A percentile compares a stretch with the other conserved stretches of the same genome.
Evolutionary conservation across 1,140 invertebrate species (phyloP).

Genomic region (Pseudomyrmex flavicornis): DNA sequence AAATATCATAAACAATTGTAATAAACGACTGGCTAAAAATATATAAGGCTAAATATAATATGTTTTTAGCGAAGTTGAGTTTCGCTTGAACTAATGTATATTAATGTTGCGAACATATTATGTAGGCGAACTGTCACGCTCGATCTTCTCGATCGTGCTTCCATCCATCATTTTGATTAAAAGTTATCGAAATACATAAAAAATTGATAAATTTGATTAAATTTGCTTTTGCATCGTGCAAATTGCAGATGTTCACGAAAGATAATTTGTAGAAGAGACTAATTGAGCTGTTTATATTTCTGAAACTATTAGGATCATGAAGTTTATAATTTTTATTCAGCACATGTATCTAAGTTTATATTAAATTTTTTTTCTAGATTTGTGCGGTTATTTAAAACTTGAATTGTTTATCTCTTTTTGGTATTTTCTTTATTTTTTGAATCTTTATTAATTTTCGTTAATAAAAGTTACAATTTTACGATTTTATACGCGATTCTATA

Average conservation of each 20-base stretch:
- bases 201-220: neutral
- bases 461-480: neutral
- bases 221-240: conserved; percentile 3
- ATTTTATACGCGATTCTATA: neutral
- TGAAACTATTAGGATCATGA: neutral
- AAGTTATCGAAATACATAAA: neutral
- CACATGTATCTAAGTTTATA: neutral
- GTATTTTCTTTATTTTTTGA: neutral
- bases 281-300: neutral
- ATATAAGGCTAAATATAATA: neutral
- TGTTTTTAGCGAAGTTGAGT: no score
- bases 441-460: neutral
- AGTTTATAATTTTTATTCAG: neutral
- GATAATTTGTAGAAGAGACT: neutral
- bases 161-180: neutral
- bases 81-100: conserved; percentile 25
- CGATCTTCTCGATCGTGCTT: neutral
- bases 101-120: conserved; percentile 6
- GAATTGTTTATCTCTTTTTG: neutral
- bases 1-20: conserved; percentile 17
- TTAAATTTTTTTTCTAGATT: no score
- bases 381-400: no score
- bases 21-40: conserved; percentile 26
- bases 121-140: neutral
- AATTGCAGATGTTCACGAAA: neutral